A percentile compares a stretch with the other conserved stretches of the same genome.
phyloP scores from a whole-genome alignment of 2,113 vertebrate species.

The Mustela lutreola region DNA sequence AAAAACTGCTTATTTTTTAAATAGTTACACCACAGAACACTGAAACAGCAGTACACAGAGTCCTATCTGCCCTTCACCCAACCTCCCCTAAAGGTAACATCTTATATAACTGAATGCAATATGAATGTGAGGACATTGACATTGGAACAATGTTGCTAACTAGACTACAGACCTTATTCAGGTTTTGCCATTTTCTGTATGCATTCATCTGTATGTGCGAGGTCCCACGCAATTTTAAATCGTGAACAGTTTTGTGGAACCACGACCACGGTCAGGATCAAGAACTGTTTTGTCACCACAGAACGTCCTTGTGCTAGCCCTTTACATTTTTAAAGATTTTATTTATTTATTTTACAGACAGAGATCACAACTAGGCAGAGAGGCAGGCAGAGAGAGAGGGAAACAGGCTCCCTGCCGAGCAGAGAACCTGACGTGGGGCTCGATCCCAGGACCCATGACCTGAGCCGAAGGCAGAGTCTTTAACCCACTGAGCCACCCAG shows the following conservation, averaged over 20 bases:
- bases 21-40: not conserved
- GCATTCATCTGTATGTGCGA: not conserved
- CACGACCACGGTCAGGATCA: not conserved
- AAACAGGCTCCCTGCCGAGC: too few species aligned
- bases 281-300: not conserved
- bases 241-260: not conserved
- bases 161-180: not conserved
- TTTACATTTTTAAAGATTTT: not conserved
- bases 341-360: too few species aligned
- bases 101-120: not conserved
- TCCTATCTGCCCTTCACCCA: not conserved
- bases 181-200: not conserved
- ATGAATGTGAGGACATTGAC: not conserved
- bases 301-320: not conserved
- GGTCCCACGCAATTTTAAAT: not conserved
- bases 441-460: too few species aligned
- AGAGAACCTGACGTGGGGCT: too few species aligned
- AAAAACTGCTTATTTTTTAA: not conserved
- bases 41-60: not conserved
- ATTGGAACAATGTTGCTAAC: not conserved
- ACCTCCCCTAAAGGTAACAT: not conserved
- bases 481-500: too few species aligned
- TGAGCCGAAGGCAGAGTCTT: too few species aligned
- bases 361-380: too few species aligned
- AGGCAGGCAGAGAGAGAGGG: too few species aligned